Evolutionary conservation across 2,888 invertebrate genomes (phyloP), one percentile per base, ranked within the genome.

Genomic region (Meteorus cinctellus): DNA sequence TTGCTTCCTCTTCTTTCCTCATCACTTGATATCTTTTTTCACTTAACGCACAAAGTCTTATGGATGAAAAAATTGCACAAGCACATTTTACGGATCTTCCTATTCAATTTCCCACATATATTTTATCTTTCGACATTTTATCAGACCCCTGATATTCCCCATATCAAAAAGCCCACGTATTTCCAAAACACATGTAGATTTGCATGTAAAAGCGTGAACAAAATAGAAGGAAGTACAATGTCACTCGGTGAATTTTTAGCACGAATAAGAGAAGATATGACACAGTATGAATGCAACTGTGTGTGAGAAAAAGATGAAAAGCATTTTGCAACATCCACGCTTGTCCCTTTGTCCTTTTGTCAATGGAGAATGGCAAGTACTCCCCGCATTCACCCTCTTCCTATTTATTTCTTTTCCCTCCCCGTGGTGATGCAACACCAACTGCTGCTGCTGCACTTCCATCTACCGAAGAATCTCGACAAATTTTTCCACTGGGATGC

Each of bases 41-140:
- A 59, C 69, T 70, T 70, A 67, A 51, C 72, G 12, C 62, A 48
- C 48, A 34, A 45, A 51, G 62, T 77, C 51, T 68, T 62, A 74
- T 6, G 1, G 8, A 34, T 34, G 65, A 72, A 76, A 67, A 79
- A 81, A 78, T 81, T 80, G 82, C 83, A 82, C 81, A 80, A 82
- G 85, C 86, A 86, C 85, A 86, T 88, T 88, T 87, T 88, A 86
- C 84, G 84, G 87, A 85, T 86, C 87, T 86, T 85, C 84, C 86
- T 83, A 87, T 87, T 88, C 88, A 86, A 88, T 88, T 88, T 87
- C 86, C 87, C 84, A 78, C 85, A 87, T 88, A 88, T 88, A 87
- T 86, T 86, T 48, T 16, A 16, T 48, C 48, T n/a, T 6, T 8
- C n/a, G 24, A 24, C 24, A 24, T 24, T 24, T 24, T 24, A 24